phyloP scores from a whole-genome alignment of 2,113 vertebrate species.

The Macroglossus sobrinus region DNA sequence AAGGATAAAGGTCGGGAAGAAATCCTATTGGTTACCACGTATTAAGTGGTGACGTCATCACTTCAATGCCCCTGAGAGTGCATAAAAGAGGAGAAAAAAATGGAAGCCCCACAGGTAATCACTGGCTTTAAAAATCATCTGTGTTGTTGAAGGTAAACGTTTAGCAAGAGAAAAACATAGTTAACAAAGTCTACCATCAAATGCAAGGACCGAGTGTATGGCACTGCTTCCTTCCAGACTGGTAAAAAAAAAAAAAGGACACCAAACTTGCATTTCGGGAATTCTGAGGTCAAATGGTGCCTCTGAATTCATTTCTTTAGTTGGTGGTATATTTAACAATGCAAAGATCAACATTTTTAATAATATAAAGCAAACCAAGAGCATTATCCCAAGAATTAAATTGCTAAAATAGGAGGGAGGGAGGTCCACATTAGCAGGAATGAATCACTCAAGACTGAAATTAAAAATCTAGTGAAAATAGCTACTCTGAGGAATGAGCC shows the following conservation, averaged over 20 bases:
- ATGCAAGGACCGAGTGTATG: neutral
- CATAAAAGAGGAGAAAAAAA: neutral
- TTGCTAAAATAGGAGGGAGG: constrained; percentile 28
- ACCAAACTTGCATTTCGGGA: neutral
- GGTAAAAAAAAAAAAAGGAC: neutral
- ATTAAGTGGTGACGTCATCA: neutral
- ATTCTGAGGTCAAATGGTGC: neutral
- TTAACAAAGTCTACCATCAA: neutral
- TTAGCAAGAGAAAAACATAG: neutral
- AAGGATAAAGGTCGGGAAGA: neutral
- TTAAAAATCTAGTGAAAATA: constrained; percentile 50
- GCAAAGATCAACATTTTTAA: neutral
- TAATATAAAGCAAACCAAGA: constrained; percentile 8
- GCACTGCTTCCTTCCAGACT: neutral
- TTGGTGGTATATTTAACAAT: neutral
- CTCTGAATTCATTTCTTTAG: neutral
- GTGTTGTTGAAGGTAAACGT: neutral
- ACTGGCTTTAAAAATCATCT: neutral
- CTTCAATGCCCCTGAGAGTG: neutral
- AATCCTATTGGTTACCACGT: neutral
- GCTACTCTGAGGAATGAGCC: constrained; percentile 29
- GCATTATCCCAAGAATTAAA: neutral
- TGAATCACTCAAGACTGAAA: neutral
- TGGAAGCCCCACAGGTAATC: neutral
- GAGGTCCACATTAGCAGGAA: constrained; percentile 49